Evolutionary conservation across 1,140 invertebrate genomes (phyloP), one percentile per base, ranked within the genome.

Genomic region (Microplitis demolitor): DNA sequence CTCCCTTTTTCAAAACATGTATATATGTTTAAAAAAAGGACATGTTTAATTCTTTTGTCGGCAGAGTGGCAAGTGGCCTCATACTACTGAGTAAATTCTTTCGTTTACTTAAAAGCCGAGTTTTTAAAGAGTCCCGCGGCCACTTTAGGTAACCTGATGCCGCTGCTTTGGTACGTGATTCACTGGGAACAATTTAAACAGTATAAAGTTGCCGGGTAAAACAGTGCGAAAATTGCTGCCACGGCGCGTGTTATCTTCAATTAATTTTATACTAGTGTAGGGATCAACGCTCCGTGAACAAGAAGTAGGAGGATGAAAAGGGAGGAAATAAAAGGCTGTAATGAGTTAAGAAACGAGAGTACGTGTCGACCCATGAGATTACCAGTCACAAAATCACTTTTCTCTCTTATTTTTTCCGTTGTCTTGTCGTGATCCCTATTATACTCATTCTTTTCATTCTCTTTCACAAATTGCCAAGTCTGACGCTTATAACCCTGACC

Each of bases 61-160:
- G 56, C 31, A 58, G 39, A 45, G 39, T 45, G 8, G 24, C 56
- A 58, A 58, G 24, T 31, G 56, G 24, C 16, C 24, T 58, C 16
- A 9, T 24, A 50, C 66, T 33, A 50, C 50, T 67, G 14, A 50
- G 5, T 67, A 39, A 67, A 67, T 67, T 67, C 66, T 54, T 67
- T 11, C 39, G 51, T 64, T 35, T 33, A 67, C 66, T 39, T 67
- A 54, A 67, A 67, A 67, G 50, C 24, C 9, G 39, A 11, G 39
- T 31, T 39, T 64, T 39, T 54, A 67, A 67, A 53, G 66, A 67
- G 66, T 53, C 66, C 31, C 66, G 66, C 66, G 66, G 51, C 66
- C 39, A 67, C 66, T 67, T 67, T 67, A 31, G 56, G 66, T 67
- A 67, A 67, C 33, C 66, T 9, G 51, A 67, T 33, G 66, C 66